Evolutionary conservation across 2,797 vertebrate genomes (phyloP), one percentile per base, ranked within the genome.

Genomic region (Salarias fasciatus): DNA sequence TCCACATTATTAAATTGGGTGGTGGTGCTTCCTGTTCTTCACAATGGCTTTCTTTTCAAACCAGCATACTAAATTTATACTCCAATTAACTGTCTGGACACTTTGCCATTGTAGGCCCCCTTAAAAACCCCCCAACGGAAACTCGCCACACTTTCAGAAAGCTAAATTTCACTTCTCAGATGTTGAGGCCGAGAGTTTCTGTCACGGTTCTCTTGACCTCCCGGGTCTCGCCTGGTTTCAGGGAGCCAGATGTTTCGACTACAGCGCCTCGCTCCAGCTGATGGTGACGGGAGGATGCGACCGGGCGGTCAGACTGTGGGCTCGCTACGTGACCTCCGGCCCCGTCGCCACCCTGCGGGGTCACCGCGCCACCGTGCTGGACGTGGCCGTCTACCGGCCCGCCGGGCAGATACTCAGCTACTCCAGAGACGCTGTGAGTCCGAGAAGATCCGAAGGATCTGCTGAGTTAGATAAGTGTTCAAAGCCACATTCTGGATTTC

Each of bases 211-310:
- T n/a, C n/a, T n/a, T n/a, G n/a, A n/a, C n/a, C n/a, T n/a, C n/a
- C 4, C 31, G 30, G 4, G 50, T 41, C 54, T 31, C 53, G 13
- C 63, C 24, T 68, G 12, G 11, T 72, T 60, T 46, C 55, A 89
- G 81, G 85, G 84, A 12, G 78, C 43, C 7, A 79, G 75, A 64
- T 90, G 88, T 35, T 88, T 93, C 44, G 86, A 89, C 57, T 88
- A 79, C 33, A 84, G 51, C 37, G 79, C 63, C 5, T 31, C 76
- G 53, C 75, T 85, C 64, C 78, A 79, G 44, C 6, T 87, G 73
- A 55, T 89, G 36, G 75, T 82, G 14, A 79, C 86, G 0, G 90
- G 80, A 1, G 74, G 72, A 2, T 11, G 78, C 44, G 85, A 86
- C 42, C 5, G 30, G 5, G 57, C 53, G 4, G 7, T 84, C 11